These are phyloP conservation scores for Calypte anna DNA, from an alignment of 2,113 vertebrate species.

Conservation along the genomic window DNA sequence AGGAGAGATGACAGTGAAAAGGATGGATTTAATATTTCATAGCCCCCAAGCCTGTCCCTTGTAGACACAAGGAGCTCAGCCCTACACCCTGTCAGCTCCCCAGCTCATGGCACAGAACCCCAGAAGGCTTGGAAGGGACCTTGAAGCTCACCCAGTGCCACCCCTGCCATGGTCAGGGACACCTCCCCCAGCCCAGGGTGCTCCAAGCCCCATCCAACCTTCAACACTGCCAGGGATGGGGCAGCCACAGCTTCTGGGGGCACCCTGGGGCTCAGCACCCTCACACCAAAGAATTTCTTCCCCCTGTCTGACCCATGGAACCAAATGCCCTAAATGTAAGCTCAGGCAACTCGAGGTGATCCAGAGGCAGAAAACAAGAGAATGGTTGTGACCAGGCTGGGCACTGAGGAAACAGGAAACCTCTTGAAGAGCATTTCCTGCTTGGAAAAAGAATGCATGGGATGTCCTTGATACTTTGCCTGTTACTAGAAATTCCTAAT, in stretches of 20 bases:
- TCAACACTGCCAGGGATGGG: too few species aligned
- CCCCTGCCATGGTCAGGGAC: too few species aligned
- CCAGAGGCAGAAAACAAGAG: accelerated
- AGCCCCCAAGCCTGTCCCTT: not conserved
- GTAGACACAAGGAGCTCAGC: not conserved
- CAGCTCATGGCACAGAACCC: too few species aligned
- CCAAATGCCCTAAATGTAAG: not conserved
- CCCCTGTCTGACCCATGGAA: not conserved
- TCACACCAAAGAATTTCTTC: too few species aligned
- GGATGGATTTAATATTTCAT: not conserved
- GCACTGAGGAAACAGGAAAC: not conserved
- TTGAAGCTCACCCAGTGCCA: too few species aligned
- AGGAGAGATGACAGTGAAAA: not conserved
- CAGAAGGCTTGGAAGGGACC: too few species aligned
- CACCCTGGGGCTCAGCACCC: too few species aligned
- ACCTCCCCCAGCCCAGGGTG: too few species aligned
- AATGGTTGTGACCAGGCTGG: not conserved
- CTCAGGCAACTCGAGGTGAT: accelerated
- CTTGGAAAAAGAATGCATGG: not conserved
- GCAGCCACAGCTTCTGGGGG: too few species aligned
- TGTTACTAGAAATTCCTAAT: not conserved
- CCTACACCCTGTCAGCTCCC: not conserved
- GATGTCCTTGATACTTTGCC: not conserved
- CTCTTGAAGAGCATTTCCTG: not conserved
- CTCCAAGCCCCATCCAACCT: too few species aligned